phyloP scores from a whole-genome alignment of 2,113 vertebrate species.

The Columba janthina region DNA sequence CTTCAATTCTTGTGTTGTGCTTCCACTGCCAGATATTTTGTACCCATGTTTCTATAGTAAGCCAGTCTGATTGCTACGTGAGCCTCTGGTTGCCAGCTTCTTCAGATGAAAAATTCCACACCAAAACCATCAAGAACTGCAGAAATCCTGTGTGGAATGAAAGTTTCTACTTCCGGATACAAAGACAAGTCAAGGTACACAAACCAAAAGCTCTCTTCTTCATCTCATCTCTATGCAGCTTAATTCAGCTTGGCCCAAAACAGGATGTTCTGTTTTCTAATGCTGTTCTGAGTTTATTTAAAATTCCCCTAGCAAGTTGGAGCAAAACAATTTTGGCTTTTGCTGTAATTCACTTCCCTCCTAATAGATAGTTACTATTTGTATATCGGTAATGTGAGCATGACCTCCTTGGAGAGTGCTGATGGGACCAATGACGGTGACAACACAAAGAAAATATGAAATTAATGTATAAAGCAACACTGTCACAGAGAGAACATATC shows the following conservation, averaged over 20 bases:
- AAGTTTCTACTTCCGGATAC: slow-evolving; percentile 75
- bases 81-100: slow-evolving; percentile 77
- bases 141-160: slow-evolving; percentile 80
- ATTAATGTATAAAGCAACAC: neutral
- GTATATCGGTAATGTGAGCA: neutral
- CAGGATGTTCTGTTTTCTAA: neutral
- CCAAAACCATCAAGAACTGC: slow-evolving; percentile 71
- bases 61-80: slow-evolving; percentile 77
- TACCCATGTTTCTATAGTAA: slow-evolving; percentile 39
- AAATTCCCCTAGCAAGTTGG: neutral
- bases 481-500: neutral
- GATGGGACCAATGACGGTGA: neutral
- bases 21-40: neutral
- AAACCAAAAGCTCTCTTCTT: neutral
- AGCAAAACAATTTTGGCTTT: neutral
- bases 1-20: neutral
- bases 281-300: neutral
- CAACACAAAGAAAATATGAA: neutral
- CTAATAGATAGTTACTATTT: neutral
- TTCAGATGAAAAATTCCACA: slow-evolving; percentile 63
- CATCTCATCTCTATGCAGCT: neutral
- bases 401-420: neutral
- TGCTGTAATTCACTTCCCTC: neutral
- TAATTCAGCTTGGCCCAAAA: neutral
- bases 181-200: slow-evolving; percentile 75